Conservation (phyloP, 1,140 invertebrate species). For the Pantala flavescens region DNA sequence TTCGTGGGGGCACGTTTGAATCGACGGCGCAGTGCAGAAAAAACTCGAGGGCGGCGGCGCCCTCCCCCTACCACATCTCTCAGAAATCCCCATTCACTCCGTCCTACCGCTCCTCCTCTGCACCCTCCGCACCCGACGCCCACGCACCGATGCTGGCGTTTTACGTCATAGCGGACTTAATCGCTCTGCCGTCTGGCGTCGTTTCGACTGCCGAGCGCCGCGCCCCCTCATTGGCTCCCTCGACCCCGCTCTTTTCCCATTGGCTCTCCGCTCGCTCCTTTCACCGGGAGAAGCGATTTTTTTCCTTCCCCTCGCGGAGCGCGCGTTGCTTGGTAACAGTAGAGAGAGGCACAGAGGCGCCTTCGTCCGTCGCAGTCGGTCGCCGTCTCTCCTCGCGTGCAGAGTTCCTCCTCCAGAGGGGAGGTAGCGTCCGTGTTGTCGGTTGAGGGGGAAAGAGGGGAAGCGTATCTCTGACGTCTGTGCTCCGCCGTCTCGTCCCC, state of each 20-base stretch:
- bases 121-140: neutral
- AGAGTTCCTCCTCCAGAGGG: too few relatives aligned
- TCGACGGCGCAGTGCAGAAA: too few relatives aligned
- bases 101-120: neutral
- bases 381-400: too few relatives aligned
- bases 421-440: neutral
- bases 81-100: neutral
- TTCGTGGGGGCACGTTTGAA: too few relatives aligned
- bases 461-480: neutral
- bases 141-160: neutral
- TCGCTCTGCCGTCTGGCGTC: neutral
- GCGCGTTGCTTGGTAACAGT: neutral
- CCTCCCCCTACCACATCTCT: neutral
- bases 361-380: too few relatives aligned
- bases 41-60: neutral
- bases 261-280: neutral
- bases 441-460: neutral
- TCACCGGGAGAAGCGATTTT: neutral
- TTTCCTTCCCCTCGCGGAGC: neutral
- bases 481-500: neutral
- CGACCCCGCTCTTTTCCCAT: neutral
- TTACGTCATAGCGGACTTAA: constrained; percentile 7
- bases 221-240: neutral
- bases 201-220: neutral
- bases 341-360: too few relatives aligned